Percentiles rank a stretch among this genome's conserved stretches.
These are phyloP conservation scores for Conistra vaccinii DNA, from an alignment of 2,888 invertebrate species.

Conservation along the genomic window DNA sequence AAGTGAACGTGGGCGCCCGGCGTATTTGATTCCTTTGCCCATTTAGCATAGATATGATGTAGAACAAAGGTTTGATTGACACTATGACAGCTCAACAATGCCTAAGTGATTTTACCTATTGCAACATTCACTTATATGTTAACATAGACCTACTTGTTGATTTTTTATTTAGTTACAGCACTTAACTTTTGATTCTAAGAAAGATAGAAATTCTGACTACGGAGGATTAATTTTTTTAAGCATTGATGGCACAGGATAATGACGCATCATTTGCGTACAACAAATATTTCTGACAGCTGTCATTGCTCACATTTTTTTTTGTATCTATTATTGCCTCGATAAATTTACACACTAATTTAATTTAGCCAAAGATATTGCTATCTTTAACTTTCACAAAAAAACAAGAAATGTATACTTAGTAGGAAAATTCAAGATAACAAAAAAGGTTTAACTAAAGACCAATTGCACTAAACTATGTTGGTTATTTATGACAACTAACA, in stretches of 20 bases:
- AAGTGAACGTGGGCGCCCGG: conserved; percentile 43
- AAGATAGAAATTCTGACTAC: conserved; percentile 13
- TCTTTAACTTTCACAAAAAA: not conserved
- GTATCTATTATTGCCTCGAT: not conserved
- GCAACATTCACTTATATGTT: conserved; percentile 33
- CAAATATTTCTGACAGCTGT: not conserved
- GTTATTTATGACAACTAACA: no score
- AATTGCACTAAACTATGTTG: no score
- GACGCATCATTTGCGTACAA: conserved; percentile 7
- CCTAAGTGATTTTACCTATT: conserved; percentile 39
- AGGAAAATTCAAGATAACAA: no score
- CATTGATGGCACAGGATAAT: not conserved
- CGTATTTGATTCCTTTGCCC: conserved; percentile 31
- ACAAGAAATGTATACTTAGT: no score
- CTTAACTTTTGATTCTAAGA: not conserved
- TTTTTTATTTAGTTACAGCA: not conserved
- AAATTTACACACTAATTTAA: not conserved
- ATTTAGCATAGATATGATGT: conserved; percentile 61
- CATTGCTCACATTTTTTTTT: not conserved
- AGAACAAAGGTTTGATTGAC: conserved; percentile 64
- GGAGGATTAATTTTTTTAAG: not conserved
- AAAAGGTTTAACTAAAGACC: no score
- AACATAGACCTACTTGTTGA: conserved; percentile 7
- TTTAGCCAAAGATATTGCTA: not conserved
- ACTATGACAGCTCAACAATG: conserved; percentile 57